Base-by-base conservation (phyloP, 2,797 vertebrate genomes). In the Coregonus sp. region DNA sequence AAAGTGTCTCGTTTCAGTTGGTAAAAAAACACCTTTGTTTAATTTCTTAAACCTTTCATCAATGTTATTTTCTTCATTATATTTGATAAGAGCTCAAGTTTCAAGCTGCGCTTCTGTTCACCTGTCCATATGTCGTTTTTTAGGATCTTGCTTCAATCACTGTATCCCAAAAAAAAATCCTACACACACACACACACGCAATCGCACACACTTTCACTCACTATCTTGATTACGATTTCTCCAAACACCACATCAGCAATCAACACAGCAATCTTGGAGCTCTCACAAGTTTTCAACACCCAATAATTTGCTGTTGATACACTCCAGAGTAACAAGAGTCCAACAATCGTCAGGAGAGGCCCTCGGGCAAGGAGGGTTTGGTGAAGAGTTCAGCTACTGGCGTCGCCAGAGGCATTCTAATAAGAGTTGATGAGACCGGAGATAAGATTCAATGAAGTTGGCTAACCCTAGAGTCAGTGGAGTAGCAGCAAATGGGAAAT, bases 401-500 rank as follows among this genome's bases (percentile, higher is more conserved):
- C 1, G 65, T 51, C 37, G 80, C 84, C 80, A 0, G 20, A 65
- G 85, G 88, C 79, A 18, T 73, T 51, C 52, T 84, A 85, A 89
- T 85, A 78, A 81, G 77, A 83, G 82, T 81, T 85, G 86, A 88
- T 89, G 81, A 88, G 81, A 87, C 75, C 86, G 84, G 81, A 88
- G 86, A 25, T 25, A 20, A 63, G 59, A 82, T 50, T 72, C 20
- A 35, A 31, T 56, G 50, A 18, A 50, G 51, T 56, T 56, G 14
- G 70, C 29, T 56, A 31, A 72, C 29, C 70, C 70, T 56, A 1
- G 70, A 31, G 70, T 25, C 25, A 25, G 25, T 25, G 56, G 2
- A 14, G 70, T 52, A 29, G 66, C 66, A 5, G 33, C 66, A 35
- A 35, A 68, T 29, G 66, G 31, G 15, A 68, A 35, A 35, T 68